Conservation (phyloP, 1,140 invertebrate genomes). For the Bactericera cockerelli region DNA sequence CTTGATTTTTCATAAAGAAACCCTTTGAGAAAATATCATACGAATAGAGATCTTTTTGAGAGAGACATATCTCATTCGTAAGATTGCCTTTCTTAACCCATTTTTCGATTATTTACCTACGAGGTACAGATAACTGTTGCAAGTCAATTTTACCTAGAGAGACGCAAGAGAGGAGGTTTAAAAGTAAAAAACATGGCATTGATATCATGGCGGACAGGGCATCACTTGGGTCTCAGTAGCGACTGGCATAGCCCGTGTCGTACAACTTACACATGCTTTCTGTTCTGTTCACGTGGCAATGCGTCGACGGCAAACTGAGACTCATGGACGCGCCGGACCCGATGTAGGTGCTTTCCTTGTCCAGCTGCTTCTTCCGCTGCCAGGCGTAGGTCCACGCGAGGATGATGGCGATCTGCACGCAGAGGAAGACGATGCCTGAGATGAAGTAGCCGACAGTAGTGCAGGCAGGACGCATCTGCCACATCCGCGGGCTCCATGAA, state of each 20-base stretch:
- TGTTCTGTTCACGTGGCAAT: conserved; percentile 40
- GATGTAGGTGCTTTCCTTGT: conserved; percentile 30
- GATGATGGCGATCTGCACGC: conserved; percentile 64
- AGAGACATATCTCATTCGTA: no score
- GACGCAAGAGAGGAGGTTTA: no score
- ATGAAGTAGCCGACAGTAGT: conserved; percentile 56
- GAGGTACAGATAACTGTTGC: no score
- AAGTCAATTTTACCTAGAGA: no score
- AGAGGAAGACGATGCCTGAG: conserved; percentile 63
- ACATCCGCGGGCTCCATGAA: conserved; percentile 25
- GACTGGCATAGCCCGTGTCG: conserved; percentile 64
- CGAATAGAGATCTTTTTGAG: no score
- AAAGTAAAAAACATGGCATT: no score
- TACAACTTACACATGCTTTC: conserved; percentile 73
- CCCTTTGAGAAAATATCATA: no score
- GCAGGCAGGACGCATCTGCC: conserved; percentile 40
- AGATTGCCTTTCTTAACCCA: no score
- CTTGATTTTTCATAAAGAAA: no score
- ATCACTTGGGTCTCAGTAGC: conserved; percentile 41
- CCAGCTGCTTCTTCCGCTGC: conserved; percentile 36
- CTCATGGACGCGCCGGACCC: conserved; percentile 25
- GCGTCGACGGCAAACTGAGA: conserved; percentile 22
- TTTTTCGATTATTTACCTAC: no score
- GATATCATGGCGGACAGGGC: no score
- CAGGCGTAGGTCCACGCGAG: conserved; percentile 70